Percentiles rank a stretch among this genome's conserved stretches.
These are phyloP conservation scores for Oophaga sylvatica DNA, from an alignment of 2,797 vertebrate genomes.

Conservation along the genomic window DNA sequence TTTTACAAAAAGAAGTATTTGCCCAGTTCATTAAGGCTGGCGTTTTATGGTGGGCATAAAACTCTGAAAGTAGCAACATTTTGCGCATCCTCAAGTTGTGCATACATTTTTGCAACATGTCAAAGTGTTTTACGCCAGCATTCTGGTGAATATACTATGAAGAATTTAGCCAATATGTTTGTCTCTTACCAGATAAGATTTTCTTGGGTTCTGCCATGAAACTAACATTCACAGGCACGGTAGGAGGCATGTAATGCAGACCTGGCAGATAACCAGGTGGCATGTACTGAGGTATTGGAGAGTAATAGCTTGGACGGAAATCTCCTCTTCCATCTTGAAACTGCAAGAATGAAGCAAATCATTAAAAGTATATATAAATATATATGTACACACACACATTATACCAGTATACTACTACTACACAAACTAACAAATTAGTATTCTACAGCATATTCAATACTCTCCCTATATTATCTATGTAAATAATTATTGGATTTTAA, in stretches of 20 bases:
- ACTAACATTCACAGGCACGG: constrained; percentile 64
- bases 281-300: constrained; percentile 69
- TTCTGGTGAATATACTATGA: too few species aligned
- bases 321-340: constrained; percentile 69
- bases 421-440: not conserved
- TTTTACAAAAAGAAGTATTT: too few species aligned
- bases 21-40: too few species aligned
- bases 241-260: constrained; percentile 71
- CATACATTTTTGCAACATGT: too few species aligned
- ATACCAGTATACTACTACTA: not conserved
- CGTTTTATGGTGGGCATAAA: too few species aligned
- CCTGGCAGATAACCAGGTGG: constrained; percentile 71
- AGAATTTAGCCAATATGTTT: too few species aligned
- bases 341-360: constrained; percentile 62
- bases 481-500: not conserved
- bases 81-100: too few species aligned
- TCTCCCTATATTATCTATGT: not conserved
- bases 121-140: too few species aligned
- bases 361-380: not conserved
- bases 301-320: constrained; percentile 70
- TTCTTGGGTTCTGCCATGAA: constrained; percentile 67
- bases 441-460: not conserved
- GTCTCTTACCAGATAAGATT: constrained; percentile 70
- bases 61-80: too few species aligned
- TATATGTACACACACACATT: too few species aligned